Evolutionary conservation across 2,113 vertebrate species (phyloP).

Genomic region (Tupaia chinensis): DNA sequence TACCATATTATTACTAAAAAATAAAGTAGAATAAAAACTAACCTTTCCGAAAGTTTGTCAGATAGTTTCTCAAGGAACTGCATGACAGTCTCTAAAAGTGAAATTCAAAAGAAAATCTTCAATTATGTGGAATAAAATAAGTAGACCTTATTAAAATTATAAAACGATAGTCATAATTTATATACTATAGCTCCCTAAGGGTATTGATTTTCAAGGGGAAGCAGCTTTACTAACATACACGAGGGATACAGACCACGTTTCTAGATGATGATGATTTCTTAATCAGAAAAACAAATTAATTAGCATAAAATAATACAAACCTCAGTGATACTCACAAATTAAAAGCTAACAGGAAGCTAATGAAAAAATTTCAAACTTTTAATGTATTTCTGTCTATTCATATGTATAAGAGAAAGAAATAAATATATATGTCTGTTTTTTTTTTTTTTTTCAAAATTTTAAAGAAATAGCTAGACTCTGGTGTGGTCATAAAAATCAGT

Average conservation of each 20-base stretch:
- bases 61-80: conserved; percentile 95
- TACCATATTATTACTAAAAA: background rate
- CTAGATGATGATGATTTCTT: background rate
- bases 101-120: conserved; percentile 42
- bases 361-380: background rate
- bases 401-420: background rate
- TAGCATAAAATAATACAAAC: background rate
- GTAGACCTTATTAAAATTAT: background rate
- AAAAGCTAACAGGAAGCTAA: background rate
- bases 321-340: background rate
- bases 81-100: conserved; percentile 93
- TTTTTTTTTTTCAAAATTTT: background rate
- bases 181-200: background rate
- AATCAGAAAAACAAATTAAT: conserved; percentile 41
- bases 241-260: background rate
- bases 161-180: background rate
- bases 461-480: background rate
- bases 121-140: conserved; percentile 45
- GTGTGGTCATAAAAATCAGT: conserved; percentile 21
- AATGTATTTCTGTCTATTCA: background rate
- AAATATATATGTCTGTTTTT: background rate
- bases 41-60: conserved; percentile 94
- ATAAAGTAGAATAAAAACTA: conserved; percentile 62
- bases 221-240: background rate
- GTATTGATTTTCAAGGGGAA: background rate